Percentiles rank a stretch among this genome's conserved stretches.
Conservation (phyloP, 2,113 vertebrate genomes). For the Mormoops blainvillei region DNA sequence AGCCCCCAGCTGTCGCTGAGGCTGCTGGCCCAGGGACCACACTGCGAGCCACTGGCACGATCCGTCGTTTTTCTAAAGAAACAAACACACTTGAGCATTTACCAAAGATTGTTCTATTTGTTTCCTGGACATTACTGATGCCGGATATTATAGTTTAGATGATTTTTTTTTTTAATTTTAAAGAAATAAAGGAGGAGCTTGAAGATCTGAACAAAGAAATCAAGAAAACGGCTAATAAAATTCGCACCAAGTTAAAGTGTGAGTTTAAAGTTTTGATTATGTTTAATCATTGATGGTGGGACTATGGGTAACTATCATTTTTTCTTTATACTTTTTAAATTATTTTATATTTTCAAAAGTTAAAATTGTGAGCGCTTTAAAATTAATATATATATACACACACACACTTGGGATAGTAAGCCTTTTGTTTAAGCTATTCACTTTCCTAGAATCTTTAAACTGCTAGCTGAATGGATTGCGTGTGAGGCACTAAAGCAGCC, state of each 20-base stretch:
- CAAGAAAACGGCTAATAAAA: conserved; percentile 90
- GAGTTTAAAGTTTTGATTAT: not conserved
- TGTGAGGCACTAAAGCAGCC: not conserved
- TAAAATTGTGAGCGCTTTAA: not conserved
- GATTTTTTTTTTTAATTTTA: not conserved
- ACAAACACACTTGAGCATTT: too few relatives aligned
- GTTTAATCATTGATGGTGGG: not conserved
- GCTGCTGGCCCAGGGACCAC: not conserved
- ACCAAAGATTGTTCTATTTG: not conserved
- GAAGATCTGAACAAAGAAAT: conserved; percentile 91
- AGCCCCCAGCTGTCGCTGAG: too few relatives aligned
- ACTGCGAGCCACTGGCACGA: not conserved
- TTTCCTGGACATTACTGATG: accelerated
- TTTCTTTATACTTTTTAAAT: not conserved
- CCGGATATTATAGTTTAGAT: not conserved
- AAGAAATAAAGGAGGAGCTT: conserved; percentile 93
- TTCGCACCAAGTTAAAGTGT: conserved; percentile 85
- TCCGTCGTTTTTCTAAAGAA: not conserved
- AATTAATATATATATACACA: not conserved
- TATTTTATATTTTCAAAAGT: not conserved
- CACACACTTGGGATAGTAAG: not conserved
- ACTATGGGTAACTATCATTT: not conserved
- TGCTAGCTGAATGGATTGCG: not conserved
- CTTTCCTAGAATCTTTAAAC: not conserved
- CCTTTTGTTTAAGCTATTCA: not conserved